Conservation (phyloP, 2,888 invertebrate genomes). For the Gymnosoma rotundatum region DNA sequence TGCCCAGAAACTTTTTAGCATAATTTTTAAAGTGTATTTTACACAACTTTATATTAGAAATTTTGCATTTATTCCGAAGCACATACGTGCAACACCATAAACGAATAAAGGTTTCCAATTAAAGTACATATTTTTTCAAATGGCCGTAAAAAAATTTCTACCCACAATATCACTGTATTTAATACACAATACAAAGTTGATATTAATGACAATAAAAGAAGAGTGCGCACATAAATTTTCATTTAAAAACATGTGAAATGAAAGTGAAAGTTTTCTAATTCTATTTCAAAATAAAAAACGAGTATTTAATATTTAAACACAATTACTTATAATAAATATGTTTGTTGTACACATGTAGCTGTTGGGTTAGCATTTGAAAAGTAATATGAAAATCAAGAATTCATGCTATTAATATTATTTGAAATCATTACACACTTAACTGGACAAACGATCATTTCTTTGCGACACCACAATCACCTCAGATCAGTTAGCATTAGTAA, state of each 20-base stretch:
- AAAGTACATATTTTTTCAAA: neutral
- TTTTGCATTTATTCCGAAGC: neutral
- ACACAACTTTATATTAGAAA: too few relatives aligned
- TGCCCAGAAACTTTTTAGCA: too few relatives aligned
- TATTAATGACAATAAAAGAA: conserved; percentile 25
- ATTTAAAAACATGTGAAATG: conserved; percentile 46
- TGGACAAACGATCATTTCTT: conserved; percentile 88
- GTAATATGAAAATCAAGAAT: conserved; percentile 49
- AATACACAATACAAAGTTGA: conserved; percentile 24
- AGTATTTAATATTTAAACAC: conserved; percentile 4
- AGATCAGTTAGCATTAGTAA: conserved; percentile 73
- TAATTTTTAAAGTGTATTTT: too few relatives aligned
- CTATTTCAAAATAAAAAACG: conserved; percentile 41
- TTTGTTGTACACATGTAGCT: too few relatives aligned
- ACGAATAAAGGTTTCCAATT: conserved; percentile 27
- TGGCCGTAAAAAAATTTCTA: conserved; percentile 15
- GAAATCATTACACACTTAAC: conserved; percentile 35
- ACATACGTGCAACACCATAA: conserved; percentile 31
- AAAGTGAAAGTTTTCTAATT: conserved; percentile 69
- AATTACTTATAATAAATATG: too few relatives aligned
- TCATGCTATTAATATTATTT: conserved; percentile 29
- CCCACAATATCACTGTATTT: conserved; percentile 5
- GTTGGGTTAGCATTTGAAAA: neutral
- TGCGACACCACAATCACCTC: conserved; percentile 85
- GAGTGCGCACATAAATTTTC: conserved; percentile 6